phyloP scores from a whole-genome alignment of 1,140 invertebrate genomes.

The Arion vulgaris region DNA sequence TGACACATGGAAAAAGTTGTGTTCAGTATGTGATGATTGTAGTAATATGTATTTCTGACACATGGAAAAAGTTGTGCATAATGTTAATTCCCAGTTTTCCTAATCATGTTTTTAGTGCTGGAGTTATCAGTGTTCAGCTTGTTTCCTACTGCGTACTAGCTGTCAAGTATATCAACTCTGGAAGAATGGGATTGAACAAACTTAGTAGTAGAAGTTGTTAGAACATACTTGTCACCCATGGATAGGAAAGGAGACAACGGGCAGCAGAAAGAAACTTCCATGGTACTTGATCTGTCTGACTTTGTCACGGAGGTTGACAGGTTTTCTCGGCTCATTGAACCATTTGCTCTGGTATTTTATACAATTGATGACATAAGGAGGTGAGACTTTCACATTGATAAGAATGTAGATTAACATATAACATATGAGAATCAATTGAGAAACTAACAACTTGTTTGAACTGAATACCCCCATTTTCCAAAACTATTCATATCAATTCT shows the following conservation, averaged over 20 bases:
- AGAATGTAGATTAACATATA: no score
- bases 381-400: conserved; percentile 35
- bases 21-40: no score
- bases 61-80: no score
- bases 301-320: conserved; percentile 62
- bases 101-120: background rate
- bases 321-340: conserved; percentile 60
- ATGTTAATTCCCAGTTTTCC: no score
- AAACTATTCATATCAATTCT: no score
- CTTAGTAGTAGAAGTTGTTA: background rate
- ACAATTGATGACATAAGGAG: conserved; percentile 58
- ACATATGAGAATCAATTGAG: no score
- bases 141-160: background rate
- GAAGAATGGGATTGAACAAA: background rate
- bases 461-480: no score
- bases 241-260: conserved; percentile 26
- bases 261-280: conserved; percentile 26
- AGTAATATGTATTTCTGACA: no score
- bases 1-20: no score
- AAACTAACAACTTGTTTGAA: no score
- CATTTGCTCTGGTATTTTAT: conserved; percentile 59
- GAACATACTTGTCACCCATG: conserved; percentile 5
- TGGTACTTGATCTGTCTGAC: conserved; percentile 53
- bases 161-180: background rate
- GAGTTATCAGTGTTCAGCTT: background rate